Evolutionary conservation across 2,888 invertebrate species (phyloP), one percentile per base, ranked within the genome.

Genomic region (Tenthredo notha): DNA sequence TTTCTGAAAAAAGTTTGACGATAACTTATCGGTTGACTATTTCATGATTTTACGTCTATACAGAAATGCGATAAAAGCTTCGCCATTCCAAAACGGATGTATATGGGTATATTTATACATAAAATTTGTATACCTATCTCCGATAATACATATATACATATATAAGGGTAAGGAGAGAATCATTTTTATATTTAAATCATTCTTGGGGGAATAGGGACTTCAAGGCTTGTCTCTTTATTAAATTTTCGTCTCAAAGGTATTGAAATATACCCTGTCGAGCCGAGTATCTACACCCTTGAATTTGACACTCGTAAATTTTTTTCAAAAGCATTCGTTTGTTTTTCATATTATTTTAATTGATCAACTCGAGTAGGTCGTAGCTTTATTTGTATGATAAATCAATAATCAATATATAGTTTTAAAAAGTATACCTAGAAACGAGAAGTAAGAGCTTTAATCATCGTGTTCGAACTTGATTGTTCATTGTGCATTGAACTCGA

Each of bases 151-250:
- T 33, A 33, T 33, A 33, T 4, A 4, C 5, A 33, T 2, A 33
- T 4, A 58, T 5, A 12, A 61, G 40, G 15, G 18, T 9, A 77
- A 12, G 50, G 50, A 29, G 29, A 25, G n/a, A 37, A 25, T 54
- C 54, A 54, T 50, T 77, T 47, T 54, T n/a, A 77, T 54, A 77
- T 54, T 77, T n/a, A 29, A 54, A 77, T 77, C 18, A 77, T 77
- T 77, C 33, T 25, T 10, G 50, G 29, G 18, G 40, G n/a, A n/a
- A 43, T 43, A 12, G 43, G 12, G 3, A 47, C 47, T 12, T 15
- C 47, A 47, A 47, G 47, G 15, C 47, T 47, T 47, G 47, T 77
- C 29, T 77, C 54, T 77, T 77, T 29, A 77, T 77, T 50, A 77
- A 29, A 72, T 72, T 40, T 40, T 21, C n/a, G 72, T 72, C 72